Evolutionary conservation across 2,113 vertebrate genomes (phyloP).

Genomic region (Alosa alosa): DNA sequence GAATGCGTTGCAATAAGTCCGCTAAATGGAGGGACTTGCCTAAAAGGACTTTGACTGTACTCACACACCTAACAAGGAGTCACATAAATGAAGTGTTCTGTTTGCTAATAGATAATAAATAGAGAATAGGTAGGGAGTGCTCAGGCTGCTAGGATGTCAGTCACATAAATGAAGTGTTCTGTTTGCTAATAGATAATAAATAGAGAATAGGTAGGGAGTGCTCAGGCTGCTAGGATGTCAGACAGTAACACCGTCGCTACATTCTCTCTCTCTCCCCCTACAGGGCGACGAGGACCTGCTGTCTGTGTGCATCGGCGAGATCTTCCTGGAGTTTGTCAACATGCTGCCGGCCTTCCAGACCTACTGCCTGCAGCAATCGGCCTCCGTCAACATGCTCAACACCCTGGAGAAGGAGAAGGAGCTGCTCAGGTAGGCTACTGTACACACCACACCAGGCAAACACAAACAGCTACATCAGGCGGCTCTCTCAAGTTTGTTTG

Average conservation of each 20-base stretch:
- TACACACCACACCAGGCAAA: not conserved
- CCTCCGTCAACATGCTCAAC: constrained; percentile 86
- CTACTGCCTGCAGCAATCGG: constrained; percentile 90
- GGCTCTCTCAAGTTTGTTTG: not conserved
- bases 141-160: too few species aligned
- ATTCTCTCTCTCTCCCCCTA: constrained; percentile 24
- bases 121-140: too few species aligned
- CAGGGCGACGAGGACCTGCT: constrained; percentile 86
- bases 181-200: too few species aligned
- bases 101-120: too few species aligned
- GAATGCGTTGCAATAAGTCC: too few species aligned
- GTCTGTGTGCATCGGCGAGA: constrained; percentile 84
- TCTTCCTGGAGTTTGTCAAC: constrained; percentile 90
- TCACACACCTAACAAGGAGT: too few species aligned
- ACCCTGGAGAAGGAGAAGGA: constrained; percentile 91
- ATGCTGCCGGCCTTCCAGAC: constrained; percentile 93
- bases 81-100: too few species aligned
- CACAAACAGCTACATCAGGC: not conserved
- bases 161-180: too few species aligned
- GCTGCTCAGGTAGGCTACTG: constrained; percentile 77
- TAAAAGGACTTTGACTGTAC: too few species aligned
- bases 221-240: not conserved
- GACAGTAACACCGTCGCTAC: not conserved
- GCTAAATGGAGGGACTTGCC: too few species aligned
- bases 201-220: too few species aligned